These are phyloP conservation scores for Apomyelois bistriatella DNA, from an alignment of 2,888 invertebrate genomes.

Conservation along the genomic window DNA sequence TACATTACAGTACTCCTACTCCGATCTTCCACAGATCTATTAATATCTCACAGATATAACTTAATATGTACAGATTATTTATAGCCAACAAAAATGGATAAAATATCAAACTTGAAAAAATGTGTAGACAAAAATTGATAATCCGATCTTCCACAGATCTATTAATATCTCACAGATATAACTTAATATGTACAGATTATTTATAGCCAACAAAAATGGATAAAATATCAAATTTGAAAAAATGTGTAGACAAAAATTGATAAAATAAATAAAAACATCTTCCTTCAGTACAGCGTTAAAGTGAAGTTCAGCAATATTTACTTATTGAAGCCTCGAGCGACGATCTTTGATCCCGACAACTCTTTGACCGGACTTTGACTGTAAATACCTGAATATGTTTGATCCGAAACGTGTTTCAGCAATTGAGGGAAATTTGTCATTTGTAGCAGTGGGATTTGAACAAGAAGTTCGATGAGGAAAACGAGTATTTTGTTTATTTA, in stretches of 20 bases:
- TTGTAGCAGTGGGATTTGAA: neutral
- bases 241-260: neutral
- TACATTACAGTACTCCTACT: too few relatives aligned
- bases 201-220: neutral
- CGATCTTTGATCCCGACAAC: slow-evolving; percentile 45
- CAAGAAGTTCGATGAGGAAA: slow-evolving; percentile 16
- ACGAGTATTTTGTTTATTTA: too few relatives aligned
- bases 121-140: neutral
- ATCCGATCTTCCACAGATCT: too few relatives aligned
- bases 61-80: neutral
- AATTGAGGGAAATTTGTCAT: slow-evolving; percentile 18
- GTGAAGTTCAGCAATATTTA: slow-evolving; percentile 37
- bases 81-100: neutral
- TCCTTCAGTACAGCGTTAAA: slow-evolving; percentile 1
- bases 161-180: too few relatives aligned
- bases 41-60: too few relatives aligned
- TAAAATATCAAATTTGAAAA: neutral
- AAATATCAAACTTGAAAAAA: neutral
- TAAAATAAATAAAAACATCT: slow-evolving; percentile 6
- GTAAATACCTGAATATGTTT: slow-evolving; percentile 46
- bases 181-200: neutral
- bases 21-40: too few relatives aligned
- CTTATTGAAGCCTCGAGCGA: slow-evolving; percentile 33
- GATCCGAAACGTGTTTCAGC: slow-evolving; percentile 33
- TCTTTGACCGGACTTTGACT: slow-evolving; percentile 47